Conservation (phyloP, 2,888 invertebrate genomes). For the Drosophila mimica region DNA sequence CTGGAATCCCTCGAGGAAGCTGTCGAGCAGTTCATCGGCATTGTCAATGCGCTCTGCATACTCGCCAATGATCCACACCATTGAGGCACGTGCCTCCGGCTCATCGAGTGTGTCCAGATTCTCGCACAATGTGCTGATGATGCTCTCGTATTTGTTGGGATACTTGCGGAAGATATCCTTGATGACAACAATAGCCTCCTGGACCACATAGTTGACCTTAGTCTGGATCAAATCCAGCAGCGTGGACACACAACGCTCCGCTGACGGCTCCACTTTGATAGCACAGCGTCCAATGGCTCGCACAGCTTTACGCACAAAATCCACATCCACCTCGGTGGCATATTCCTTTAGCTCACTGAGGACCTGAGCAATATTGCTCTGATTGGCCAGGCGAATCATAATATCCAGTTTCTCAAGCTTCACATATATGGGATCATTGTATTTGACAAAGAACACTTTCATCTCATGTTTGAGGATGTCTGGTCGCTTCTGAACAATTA, state of each 20-base stretch:
- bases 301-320: slow-evolving; percentile 99
- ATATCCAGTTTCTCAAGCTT: slow-evolving; percentile 99
- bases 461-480: slow-evolving; percentile 99
- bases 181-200: slow-evolving; percentile 99
- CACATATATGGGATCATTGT: slow-evolving; percentile 99
- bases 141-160: slow-evolving; percentile 99
- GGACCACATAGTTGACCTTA: slow-evolving; percentile 99
- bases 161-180: slow-evolving; percentile 99
- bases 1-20: slow-evolving; percentile 98
- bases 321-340: slow-evolving; percentile 99
- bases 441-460: slow-evolving; percentile 99
- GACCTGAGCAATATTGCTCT: slow-evolving; percentile 99
- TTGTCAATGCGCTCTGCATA: slow-evolving; percentile 99
- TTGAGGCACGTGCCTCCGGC: slow-evolving; percentile 98
- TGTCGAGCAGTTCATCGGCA: slow-evolving; percentile 98
- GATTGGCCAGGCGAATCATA: slow-evolving; percentile 99
- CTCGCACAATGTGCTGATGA: slow-evolving; percentile 99
- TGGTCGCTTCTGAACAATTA: slow-evolving; percentile 99
- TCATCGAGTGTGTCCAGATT: slow-evolving; percentile 99
- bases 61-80: slow-evolving; percentile 98
- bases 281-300: slow-evolving; percentile 99
- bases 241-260: slow-evolving; percentile 99
- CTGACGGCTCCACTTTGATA: slow-evolving; percentile 98
- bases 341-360: slow-evolving; percentile 99
- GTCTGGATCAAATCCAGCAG: slow-evolving; percentile 99